Evolutionary conservation across 2,113 vertebrate species (phyloP).

Genomic region (Epinephelus cyanopodus): DNA sequence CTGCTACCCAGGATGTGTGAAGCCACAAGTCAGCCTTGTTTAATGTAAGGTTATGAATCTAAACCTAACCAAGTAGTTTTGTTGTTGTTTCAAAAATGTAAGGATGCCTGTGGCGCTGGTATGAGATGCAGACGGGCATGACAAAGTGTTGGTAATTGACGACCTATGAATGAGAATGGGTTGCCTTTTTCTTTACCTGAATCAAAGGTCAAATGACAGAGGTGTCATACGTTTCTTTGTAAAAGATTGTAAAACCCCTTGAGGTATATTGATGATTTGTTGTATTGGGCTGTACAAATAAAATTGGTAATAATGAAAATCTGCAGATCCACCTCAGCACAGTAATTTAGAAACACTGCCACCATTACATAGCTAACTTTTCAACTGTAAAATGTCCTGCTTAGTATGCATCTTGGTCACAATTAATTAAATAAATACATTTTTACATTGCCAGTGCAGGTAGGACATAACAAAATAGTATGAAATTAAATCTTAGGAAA

Average conservation of each 20-base stretch:
- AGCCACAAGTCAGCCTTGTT: too few species aligned
- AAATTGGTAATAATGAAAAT: background rate
- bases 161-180: too few species aligned
- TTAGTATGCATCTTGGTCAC: background rate
- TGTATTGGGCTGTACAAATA: background rate
- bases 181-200: background rate
- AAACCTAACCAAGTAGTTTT: too few species aligned
- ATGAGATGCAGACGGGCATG: too few species aligned
- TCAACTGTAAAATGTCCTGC: background rate
- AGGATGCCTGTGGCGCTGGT: too few species aligned
- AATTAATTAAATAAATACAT: background rate
- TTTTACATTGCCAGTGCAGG: background rate
- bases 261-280: background rate
- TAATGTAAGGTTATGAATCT: too few species aligned
- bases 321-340: background rate
- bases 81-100: too few species aligned
- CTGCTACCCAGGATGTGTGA: too few species aligned
- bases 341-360: background rate
- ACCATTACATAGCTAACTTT: background rate
- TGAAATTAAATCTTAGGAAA: constrained; percentile 18
- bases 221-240: background rate
- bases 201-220: background rate
- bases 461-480: background rate
- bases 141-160: too few species aligned
- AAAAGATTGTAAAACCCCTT: background rate